These are phyloP conservation scores for Pica pica DNA, from an alignment of 2,113 vertebrate genomes.

Conservation along the genomic window DNA sequence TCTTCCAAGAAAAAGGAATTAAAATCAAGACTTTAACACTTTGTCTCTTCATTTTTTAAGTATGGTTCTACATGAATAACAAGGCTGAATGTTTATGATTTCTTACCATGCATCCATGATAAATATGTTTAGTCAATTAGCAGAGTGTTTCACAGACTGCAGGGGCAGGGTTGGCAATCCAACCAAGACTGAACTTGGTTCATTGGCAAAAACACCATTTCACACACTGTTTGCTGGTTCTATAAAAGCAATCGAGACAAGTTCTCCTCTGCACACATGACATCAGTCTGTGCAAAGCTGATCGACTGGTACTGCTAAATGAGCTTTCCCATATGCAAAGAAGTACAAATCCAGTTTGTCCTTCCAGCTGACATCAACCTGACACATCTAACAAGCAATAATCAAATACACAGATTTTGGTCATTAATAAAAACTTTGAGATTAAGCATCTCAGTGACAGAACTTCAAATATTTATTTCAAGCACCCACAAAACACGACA, in stretches of 20 bases:
- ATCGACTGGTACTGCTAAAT: not conserved
- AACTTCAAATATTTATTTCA: not conserved
- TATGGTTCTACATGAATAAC: not conserved
- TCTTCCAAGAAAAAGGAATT: not conserved
- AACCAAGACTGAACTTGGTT: not conserved
- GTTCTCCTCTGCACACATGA: not conserved
- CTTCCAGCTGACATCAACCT: not conserved
- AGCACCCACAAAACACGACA: not conserved
- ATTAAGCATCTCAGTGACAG: not conserved
- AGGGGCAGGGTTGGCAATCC: not conserved
- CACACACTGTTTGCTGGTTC: not conserved
- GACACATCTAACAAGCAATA: not conserved
- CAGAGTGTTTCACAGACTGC: not conserved
- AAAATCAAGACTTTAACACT: not conserved
- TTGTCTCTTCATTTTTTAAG: not conserved
- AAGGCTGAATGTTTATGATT: not conserved
- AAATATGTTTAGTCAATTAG: not conserved
- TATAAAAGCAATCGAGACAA: not conserved
- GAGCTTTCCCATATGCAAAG: not conserved
- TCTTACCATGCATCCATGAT: not conserved
- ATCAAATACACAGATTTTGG: not conserved
- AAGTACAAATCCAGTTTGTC: not conserved
- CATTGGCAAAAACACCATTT: not conserved
- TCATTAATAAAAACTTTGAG: not conserved
- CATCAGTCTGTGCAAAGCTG: not conserved